Conservation (phyloP, 2,797 vertebrate genomes). For the Steatocranus sp. region DNA sequence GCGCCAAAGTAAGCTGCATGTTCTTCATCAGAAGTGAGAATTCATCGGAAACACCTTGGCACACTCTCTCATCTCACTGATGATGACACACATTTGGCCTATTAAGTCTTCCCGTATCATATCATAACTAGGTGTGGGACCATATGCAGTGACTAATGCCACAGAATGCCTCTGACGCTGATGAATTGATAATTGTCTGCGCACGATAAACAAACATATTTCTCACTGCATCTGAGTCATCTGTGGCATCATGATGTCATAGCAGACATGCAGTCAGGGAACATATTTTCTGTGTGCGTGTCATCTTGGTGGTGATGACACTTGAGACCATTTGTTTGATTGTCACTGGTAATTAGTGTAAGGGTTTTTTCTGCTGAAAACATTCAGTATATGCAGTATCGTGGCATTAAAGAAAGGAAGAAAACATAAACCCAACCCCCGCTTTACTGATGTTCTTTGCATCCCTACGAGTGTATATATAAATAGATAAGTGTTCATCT, state of each 20-base stretch:
- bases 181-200: slow-evolving; percentile 66
- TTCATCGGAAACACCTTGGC: slow-evolving; percentile 11
- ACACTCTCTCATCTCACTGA: slow-evolving; percentile 11
- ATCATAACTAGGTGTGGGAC: slow-evolving; percentile 58
- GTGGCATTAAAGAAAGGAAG: neutral
- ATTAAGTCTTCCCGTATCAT: slow-evolving; percentile 40
- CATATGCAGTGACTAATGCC: slow-evolving; percentile 61
- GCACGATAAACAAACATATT: slow-evolving; percentile 61
- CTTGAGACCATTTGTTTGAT: neutral
- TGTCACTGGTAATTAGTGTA: neutral
- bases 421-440: neutral
- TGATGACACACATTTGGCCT: slow-evolving; percentile 53
- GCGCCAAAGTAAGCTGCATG: neutral
- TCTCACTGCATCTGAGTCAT: slow-evolving; percentile 57
- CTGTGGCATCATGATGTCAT: slow-evolving; percentile 55
- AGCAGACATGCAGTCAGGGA: slow-evolving; percentile 28
- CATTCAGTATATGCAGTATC: neutral
- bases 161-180: slow-evolving; percentile 58
- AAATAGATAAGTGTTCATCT: slow-evolving; percentile 13
- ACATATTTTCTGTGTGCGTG: slow-evolving; percentile 34
- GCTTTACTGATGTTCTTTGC: neutral
- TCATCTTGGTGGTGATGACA: slow-evolving; percentile 30
- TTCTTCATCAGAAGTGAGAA: slow-evolving; percentile 23
- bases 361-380: neutral
- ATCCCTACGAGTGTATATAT: neutral